Conservation (phyloP, 2,113 vertebrate species). For the Silurus glanis region DNA sequence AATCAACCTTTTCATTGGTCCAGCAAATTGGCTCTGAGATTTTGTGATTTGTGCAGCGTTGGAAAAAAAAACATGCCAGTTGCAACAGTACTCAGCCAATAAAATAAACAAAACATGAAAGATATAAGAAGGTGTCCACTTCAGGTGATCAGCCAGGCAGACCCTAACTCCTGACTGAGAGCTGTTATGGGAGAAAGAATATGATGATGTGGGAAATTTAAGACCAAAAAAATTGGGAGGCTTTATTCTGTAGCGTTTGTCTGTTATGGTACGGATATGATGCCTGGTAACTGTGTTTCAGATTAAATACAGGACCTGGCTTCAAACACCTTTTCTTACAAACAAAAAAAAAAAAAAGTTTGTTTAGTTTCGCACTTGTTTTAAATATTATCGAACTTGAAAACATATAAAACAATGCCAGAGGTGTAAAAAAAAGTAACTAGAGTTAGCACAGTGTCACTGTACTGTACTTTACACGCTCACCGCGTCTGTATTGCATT, state of each 20-base stretch:
- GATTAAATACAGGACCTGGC: conserved; percentile 50
- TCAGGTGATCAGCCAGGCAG: too few relatives aligned
- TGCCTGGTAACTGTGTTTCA: conserved; percentile 50
- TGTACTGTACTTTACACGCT: too few relatives aligned
- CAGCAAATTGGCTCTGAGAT: conserved; percentile 48
- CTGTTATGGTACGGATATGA: not conserved
- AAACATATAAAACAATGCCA: too few relatives aligned
- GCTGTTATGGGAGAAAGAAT: not conserved
- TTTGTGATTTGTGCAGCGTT: conserved; percentile 50
- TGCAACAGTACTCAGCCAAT: not conserved
- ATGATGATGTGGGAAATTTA: not conserved
- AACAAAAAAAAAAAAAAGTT: not conserved
- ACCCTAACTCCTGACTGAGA: not conserved
- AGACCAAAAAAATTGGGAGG: not conserved
- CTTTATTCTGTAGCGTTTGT: not conserved
- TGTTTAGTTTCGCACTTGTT: too few relatives aligned
- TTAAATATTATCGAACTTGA: too few relatives aligned
- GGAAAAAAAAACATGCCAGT: conserved; percentile 27
- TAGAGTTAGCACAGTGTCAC: too few relatives aligned
- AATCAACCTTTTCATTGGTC: conserved; percentile 46
- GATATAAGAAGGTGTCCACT: not conserved
- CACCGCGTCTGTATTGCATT: too few relatives aligned
- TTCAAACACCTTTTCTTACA: not conserved
- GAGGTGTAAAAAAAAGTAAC: too few relatives aligned
- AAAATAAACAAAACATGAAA: conserved; percentile 1